phyloP scores from a whole-genome alignment of 2,888 invertebrate genomes.

The Dryadula phaetusa region DNA sequence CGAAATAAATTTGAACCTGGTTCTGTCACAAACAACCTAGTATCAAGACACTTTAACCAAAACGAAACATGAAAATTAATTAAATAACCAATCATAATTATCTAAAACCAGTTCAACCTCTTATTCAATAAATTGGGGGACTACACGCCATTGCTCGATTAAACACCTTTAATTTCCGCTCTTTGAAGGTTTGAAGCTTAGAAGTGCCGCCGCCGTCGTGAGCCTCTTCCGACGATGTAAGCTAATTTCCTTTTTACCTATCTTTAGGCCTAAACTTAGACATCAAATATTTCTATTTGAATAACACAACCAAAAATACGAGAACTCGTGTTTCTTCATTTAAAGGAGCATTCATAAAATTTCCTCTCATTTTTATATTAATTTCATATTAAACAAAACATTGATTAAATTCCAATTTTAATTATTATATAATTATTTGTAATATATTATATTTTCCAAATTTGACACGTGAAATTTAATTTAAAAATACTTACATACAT shows the following conservation, averaged over 20 bases:
- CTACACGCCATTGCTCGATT: slow-evolving; percentile 24
- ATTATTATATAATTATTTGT: too few relatives aligned
- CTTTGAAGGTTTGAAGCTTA: slow-evolving; percentile 6
- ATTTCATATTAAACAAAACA: too few relatives aligned
- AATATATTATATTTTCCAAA: too few relatives aligned
- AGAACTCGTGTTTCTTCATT: too few relatives aligned
- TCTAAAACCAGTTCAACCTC: not conserved
- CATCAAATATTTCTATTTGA: not conserved
- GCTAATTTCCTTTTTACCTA: slow-evolving; percentile 14
- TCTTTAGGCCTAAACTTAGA: slow-evolving; percentile 19
- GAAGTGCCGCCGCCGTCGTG: slow-evolving; percentile 3
- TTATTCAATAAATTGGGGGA: slow-evolving; percentile 22
- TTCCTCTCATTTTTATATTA: too few relatives aligned
- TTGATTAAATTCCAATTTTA: too few relatives aligned
- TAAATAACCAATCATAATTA: not conserved
- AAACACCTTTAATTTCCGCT: slow-evolving; percentile 29
- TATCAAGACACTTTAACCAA: not conserved
- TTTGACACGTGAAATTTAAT: too few relatives aligned
- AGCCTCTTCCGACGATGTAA: slow-evolving; percentile 10
- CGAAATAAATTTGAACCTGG: too few relatives aligned
- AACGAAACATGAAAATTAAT: not conserved
- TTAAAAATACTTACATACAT: too few relatives aligned
- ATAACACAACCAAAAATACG: too few relatives aligned
- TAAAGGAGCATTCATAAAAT: too few relatives aligned
- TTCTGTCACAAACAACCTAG: not conserved